These are phyloP conservation scores for Drosophila sp. DNA, from an alignment of 1,140 invertebrate genomes.

Conservation along the genomic window DNA sequence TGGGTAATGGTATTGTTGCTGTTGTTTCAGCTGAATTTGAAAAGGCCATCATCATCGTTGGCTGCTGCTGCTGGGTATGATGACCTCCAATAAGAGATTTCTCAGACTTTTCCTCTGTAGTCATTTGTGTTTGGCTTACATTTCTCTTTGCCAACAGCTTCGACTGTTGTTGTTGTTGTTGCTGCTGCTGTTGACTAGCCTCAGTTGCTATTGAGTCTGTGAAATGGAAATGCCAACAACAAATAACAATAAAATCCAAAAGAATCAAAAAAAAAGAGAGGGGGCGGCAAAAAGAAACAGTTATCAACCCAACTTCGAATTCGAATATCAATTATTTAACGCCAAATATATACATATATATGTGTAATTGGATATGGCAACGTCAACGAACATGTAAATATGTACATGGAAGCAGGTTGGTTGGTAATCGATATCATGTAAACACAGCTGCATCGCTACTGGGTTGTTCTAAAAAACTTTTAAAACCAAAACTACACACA, in stretches of 20 bases:
- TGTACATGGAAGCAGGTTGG: neutral
- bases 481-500: neutral
- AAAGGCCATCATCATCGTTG: slow-evolving; percentile 49
- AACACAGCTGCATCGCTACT: slow-evolving; percentile 1
- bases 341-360: neutral
- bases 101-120: slow-evolving; percentile 78
- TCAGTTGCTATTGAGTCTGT: slow-evolving; percentile 53
- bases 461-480: slow-evolving; percentile 2
- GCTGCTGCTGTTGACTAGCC: slow-evolving; percentile 58
- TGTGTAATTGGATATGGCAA: slow-evolving; percentile 14
- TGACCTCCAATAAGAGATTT: slow-evolving; percentile 78
- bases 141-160: slow-evolving; percentile 51
- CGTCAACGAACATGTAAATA: neutral
- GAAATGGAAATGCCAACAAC: slow-evolving; percentile 7
- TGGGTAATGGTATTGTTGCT: slow-evolving; percentile 60
- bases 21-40: slow-evolving; percentile 63
- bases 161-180: slow-evolving; percentile 35
- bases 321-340: slow-evolving; percentile 2
- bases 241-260: neutral
- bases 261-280: slow-evolving; percentile 15
- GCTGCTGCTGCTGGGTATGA: slow-evolving; percentile 61
- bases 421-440: slow-evolving; percentile 8
- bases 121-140: slow-evolving; percentile 55
- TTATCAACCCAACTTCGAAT: neutral
- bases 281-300: slow-evolving; percentile 1